These are phyloP conservation scores for Trichonephila clavipes DNA, from an alignment of 1,140 invertebrate species.

Conservation along the genomic window DNA sequence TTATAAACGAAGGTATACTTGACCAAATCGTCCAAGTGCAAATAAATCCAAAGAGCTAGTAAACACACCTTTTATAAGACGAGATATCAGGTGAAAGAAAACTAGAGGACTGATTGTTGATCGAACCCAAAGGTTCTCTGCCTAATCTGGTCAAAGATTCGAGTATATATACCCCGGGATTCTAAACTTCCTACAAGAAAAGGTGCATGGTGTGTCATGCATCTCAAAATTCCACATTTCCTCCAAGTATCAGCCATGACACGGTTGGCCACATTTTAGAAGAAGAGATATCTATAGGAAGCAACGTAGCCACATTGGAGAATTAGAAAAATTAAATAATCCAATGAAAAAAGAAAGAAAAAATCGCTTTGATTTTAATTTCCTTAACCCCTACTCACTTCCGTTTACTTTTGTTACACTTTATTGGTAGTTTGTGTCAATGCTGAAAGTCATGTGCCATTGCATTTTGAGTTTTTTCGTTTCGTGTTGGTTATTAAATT, in stretches of 20 bases:
- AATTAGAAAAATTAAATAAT: slow-evolving; percentile 75
- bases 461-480: slow-evolving; percentile 6
- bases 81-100: slow-evolving; percentile 37
- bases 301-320: background rate
- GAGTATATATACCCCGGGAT: slow-evolving; percentile 69
- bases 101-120: slow-evolving; percentile 3
- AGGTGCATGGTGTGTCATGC: slow-evolving; percentile 47
- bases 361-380: background rate
- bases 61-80: slow-evolving; percentile 55
- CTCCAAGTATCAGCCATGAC: slow-evolving; percentile 66
- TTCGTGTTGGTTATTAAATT: slow-evolving; percentile 15
- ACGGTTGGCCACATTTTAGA: slow-evolving; percentile 53
- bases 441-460: slow-evolving; percentile 24
- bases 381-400: slow-evolving; percentile 67
- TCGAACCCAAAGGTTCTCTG: slow-evolving; percentile 75
- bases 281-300: slow-evolving; percentile 61
- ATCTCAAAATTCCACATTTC: slow-evolving; percentile 54
- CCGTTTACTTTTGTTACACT: slow-evolving; percentile 70
- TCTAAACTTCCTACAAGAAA: slow-evolving; percentile 56
- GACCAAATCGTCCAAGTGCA: slow-evolving; percentile 9
- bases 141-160: background rate
- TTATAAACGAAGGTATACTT: slow-evolving; percentile 51
- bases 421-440: slow-evolving; percentile 53
- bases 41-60: slow-evolving; percentile 65
- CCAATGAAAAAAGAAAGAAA: slow-evolving; percentile 14